A percentile compares a stretch with the other conserved stretches of the same genome.
Evolutionary conservation across 23 tunicate genomes (phyloP).

Genomic region (Trididemnum nubilum): DNA sequence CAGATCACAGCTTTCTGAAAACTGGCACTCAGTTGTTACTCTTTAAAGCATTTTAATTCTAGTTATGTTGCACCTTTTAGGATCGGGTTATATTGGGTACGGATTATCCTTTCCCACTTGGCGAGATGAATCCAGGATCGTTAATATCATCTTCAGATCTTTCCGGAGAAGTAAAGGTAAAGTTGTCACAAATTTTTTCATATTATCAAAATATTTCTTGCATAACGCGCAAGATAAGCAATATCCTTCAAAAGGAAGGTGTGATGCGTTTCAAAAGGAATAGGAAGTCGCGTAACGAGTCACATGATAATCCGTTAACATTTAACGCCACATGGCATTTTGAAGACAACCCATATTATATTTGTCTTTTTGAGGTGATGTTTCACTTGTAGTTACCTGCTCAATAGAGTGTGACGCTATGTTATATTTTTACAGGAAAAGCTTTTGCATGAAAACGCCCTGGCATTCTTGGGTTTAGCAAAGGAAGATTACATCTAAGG

Average conservation of each 20-base stretch:
- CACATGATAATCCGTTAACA: too few relatives aligned
- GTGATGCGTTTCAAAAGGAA: too few relatives aligned
- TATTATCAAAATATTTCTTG: neutral
- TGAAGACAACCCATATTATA: too few relatives aligned
- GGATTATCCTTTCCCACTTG: slow-evolving; percentile 93
- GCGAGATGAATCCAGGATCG: slow-evolving; percentile 73
- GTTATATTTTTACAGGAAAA: slow-evolving; percentile 43
- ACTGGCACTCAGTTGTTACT: too few relatives aligned
- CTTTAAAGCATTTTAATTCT: too few relatives aligned
- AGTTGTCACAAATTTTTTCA: neutral
- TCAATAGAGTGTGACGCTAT: too few relatives aligned
- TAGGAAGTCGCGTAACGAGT: too few relatives aligned
- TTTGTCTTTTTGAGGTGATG: too few relatives aligned
- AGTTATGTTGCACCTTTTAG: too few relatives aligned
- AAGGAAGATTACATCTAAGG: slow-evolving; percentile 25
- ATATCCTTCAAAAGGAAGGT: neutral
- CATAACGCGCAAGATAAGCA: neutral
- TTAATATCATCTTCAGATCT: slow-evolving; percentile 48
- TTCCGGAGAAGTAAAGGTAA: slow-evolving; percentile 28
- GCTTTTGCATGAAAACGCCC: slow-evolving; percentile 58
- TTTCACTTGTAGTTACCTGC: too few relatives aligned
- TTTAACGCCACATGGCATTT: too few relatives aligned
- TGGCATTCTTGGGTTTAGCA: slow-evolving; percentile 43
- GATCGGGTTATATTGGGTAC: slow-evolving; percentile 72
- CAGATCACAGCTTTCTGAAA: too few relatives aligned